A percentile compares a stretch with the other conserved stretches of the same genome.
phyloP scores from a whole-genome alignment of 1,140 invertebrate species.

The Frieseomelitta varia region DNA sequence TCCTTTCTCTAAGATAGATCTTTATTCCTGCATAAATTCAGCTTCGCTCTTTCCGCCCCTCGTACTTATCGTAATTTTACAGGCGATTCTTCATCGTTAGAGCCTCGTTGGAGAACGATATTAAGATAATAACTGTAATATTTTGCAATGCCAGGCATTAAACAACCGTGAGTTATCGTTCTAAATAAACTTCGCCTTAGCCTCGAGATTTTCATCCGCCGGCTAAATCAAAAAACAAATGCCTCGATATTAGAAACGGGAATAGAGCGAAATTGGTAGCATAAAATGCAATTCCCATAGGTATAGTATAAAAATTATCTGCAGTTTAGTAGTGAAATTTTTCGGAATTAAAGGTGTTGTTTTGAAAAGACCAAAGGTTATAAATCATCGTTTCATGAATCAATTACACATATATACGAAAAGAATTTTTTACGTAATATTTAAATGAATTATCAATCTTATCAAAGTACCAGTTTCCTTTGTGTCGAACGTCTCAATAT shows the following conservation, averaged over 20 bases:
- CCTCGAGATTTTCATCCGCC: neutral
- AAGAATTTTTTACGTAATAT: neutral
- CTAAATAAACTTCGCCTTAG: neutral
- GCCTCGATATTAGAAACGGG: neutral
- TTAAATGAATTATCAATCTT: neutral
- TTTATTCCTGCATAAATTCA: constrained; percentile 20
- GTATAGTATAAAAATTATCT: too few species aligned
- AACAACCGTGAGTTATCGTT: constrained; percentile 7
- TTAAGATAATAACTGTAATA: constrained; percentile 37
- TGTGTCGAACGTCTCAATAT: too few species aligned
- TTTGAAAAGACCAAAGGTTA: neutral
- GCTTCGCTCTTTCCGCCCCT: neutral
- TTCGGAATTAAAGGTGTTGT: neutral
- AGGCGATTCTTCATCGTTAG: constrained; percentile 28
- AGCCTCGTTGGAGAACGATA: constrained; percentile 13
- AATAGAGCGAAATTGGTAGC: neutral
- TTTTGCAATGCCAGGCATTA: constrained; percentile 3
- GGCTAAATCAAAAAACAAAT: neutral
- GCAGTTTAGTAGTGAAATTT: neutral
- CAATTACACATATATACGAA: neutral
- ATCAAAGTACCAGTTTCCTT: neutral
- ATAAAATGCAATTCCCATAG: too few species aligned
- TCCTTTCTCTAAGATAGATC: constrained; percentile 12
- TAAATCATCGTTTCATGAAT: neutral
- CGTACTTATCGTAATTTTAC: constrained; percentile 33